These are phyloP conservation scores for Scrobipalpa costella DNA, from an alignment of 2,888 invertebrate genomes.

Conservation along the genomic window DNA sequence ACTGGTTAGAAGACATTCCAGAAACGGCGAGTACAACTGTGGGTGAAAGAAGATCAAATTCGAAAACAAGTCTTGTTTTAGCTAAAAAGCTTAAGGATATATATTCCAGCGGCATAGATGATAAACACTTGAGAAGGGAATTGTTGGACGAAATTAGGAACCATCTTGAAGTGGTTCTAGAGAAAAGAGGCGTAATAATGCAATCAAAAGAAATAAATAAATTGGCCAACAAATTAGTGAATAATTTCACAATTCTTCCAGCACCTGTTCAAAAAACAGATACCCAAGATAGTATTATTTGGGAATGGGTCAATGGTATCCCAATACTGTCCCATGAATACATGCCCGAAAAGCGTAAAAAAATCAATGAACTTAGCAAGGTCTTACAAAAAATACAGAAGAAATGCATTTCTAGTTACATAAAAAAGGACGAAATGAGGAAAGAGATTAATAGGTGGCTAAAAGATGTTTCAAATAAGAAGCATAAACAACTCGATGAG, in stretches of 20 bases:
- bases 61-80: background rate
- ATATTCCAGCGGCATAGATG: background rate
- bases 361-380: background rate
- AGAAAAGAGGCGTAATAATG: background rate
- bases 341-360: background rate
- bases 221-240: background rate
- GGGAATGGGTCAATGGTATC: background rate
- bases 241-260: background rate
- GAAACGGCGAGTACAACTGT: constrained; percentile 6
- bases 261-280: background rate
- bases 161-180: background rate
- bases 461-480: background rate
- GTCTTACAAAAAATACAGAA: background rate
- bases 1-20: constrained; percentile 18
- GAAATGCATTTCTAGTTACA: background rate
- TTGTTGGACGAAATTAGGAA: background rate
- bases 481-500: background rate
- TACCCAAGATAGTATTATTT: background rate
- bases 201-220: background rate
- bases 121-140: background rate
- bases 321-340: background rate
- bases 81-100: background rate
- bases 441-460: constrained; percentile 7
- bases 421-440: background rate
- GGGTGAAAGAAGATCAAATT: background rate